These are phyloP conservation scores for Eristalis arbustorum DNA, from an alignment of 2,888 invertebrate species.

Conservation along the genomic window DNA sequence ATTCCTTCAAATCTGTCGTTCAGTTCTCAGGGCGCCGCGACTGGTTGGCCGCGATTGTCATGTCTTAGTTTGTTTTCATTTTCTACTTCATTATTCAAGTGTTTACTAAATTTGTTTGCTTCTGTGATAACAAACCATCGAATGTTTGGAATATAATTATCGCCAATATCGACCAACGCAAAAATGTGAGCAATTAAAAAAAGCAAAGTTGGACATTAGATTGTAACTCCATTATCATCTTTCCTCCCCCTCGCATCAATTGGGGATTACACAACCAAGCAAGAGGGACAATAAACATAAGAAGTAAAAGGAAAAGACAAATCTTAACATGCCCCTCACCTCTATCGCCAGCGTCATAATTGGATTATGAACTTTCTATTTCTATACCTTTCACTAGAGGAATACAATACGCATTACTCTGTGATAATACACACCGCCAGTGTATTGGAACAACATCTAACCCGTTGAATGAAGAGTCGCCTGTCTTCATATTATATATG, in stretches of 20 bases:
- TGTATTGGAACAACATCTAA: not conserved
- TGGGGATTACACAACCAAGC: slow-evolving; percentile 55
- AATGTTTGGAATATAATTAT: slow-evolving; percentile 1
- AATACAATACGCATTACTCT: not conserved
- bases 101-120: not conserved
- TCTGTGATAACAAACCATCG: slow-evolving; percentile 11
- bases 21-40: not conserved
- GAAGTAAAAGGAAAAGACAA: slow-evolving; percentile 1
- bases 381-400: slow-evolving; percentile 21
- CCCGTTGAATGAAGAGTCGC: not conserved
- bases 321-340: slow-evolving; percentile 30
- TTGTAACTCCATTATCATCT: not conserved
- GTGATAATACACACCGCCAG: not conserved
- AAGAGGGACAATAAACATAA: slow-evolving; percentile 16
- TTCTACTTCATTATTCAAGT: slow-evolving; percentile 11
- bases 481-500: not conserved
- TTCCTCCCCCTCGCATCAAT: not conserved
- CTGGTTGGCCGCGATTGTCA: too few species aligned
- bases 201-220: not conserved
- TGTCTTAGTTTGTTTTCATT: slow-evolving; percentile 17
- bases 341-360: slow-evolving; percentile 22
- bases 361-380: slow-evolving; percentile 64
- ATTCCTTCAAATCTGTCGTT: not conserved
- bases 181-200: not conserved
- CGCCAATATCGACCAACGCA: not conserved